A percentile compares a stretch with the other conserved stretches of the same genome.
Evolutionary conservation across 2,113 vertebrate species (phyloP).

Genomic region (Ursus arctos): DNA sequence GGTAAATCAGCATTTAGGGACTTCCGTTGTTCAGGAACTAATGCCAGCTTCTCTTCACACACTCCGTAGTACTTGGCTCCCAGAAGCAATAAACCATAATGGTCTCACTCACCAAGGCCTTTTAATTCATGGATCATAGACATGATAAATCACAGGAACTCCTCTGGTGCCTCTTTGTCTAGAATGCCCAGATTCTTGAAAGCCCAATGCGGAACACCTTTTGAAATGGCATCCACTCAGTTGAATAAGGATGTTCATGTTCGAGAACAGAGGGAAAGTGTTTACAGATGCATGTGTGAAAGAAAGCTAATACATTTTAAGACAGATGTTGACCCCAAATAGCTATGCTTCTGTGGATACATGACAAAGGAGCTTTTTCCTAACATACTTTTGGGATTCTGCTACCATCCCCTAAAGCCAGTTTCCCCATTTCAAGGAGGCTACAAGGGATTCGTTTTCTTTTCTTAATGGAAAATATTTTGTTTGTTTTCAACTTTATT

Average conservation of each 20-base stretch:
- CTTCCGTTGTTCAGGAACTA: background rate
- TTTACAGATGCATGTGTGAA: background rate
- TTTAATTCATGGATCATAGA: constrained; percentile 77
- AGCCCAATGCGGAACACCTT: constrained; percentile 44
- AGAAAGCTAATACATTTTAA: background rate
- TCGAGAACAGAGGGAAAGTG: background rate
- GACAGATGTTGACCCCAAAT: background rate
- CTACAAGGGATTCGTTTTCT: background rate
- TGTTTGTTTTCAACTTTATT: background rate
- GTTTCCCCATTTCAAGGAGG: background rate
- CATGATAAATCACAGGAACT: constrained; percentile 71
- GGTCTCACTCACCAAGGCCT: constrained; percentile 55
- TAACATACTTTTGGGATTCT: background rate
- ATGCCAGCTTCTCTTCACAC: background rate
- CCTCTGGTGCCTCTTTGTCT: constrained; percentile 67
- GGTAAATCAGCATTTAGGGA: background rate
- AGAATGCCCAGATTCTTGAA: constrained; percentile 58
- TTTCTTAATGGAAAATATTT: background rate
- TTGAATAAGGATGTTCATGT: background rate
- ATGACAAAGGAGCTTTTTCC: background rate
- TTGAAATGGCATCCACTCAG: constrained; percentile 27
- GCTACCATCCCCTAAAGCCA: background rate
- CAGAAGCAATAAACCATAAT: constrained; percentile 68
- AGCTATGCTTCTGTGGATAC: background rate
- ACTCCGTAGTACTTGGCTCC: background rate